Evolutionary conservation across 2,888 invertebrate genomes (phyloP).

Genomic region (Mimachlamys varia): DNA sequence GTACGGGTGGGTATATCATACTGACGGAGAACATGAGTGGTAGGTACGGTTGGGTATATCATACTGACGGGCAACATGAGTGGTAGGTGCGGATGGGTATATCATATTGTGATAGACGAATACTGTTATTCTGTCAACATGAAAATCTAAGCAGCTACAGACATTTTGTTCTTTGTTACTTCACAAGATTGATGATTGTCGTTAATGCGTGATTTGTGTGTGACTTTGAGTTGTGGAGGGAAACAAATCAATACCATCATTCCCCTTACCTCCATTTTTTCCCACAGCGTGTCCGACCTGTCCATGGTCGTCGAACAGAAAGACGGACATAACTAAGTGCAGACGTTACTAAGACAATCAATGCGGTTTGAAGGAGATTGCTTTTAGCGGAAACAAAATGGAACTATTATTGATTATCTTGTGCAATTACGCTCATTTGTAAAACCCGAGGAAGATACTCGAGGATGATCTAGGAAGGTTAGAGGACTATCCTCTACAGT

Average conservation of each 20-base stretch:
- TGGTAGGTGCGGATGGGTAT: too few species aligned
- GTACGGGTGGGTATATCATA: too few species aligned
- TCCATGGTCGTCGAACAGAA: not conserved
- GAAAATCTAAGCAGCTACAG: too few species aligned
- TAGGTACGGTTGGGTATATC: too few species aligned
- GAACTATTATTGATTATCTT: not conserved
- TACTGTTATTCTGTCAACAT: too few species aligned
- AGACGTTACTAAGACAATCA: not conserved
- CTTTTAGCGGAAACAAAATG: not conserved
- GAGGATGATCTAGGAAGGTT: not conserved
- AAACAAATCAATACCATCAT: not conserved
- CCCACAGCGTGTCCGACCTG: not conserved
- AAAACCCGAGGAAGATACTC: not conserved
- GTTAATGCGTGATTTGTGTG: not conserved
- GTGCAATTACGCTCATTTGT: not conserved
- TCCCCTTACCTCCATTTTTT: too few species aligned
- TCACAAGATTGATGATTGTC: not conserved
- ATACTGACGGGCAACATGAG: too few species aligned
- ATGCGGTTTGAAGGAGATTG: not conserved
- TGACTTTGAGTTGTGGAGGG: not conserved
- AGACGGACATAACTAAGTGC: not conserved
- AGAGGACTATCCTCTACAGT: not conserved
- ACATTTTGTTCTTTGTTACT: too few species aligned
- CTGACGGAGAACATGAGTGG: too few species aligned
- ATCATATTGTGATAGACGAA: too few species aligned